Evolutionary conservation across 2,113 vertebrate genomes (phyloP), one percentile per base, ranked within the genome.

Genomic region (Cyprinodon brontotheroides): DNA sequence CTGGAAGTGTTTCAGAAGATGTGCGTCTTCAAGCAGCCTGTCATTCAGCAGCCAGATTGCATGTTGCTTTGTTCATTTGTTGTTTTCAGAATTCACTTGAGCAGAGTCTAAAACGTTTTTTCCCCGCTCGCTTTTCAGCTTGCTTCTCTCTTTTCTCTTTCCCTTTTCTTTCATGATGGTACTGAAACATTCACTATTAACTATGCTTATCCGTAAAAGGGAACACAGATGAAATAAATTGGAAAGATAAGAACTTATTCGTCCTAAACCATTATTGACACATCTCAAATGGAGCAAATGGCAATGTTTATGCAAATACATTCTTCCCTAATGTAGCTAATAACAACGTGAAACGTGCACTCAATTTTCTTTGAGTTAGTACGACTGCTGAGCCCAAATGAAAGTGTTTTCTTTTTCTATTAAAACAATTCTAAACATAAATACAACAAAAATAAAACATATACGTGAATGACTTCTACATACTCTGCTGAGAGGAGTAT

Each of bases 61-160:
- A 59, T 78, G 78, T 72, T 65, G 53, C 72, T 83, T 84, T 83
- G 77, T 86, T 84, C 65, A 67, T 79, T 89, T 78, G 70, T 64
- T 67, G 9, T 48, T 67, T 75, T 79, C 72, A 53, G 7, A 65
- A 47, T 47, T 37, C 41, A 41, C 17, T 72, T 77, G 50, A 37
- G 13, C 13, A 47, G 15, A 38, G 22, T 70, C 67, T 69, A 43
- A 83, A 68, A 41, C 29, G 12, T 61, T 48, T 68, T 0, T 68
- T 10, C 71, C 29, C 65, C 0, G 43, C 3, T 77, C 12, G 41
- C 68, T 12, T 5, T 5, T 29, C 22, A 36, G 14, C 20, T 39
- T 41, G 11, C 20, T 3, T 65, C 17, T 70, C 14, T 48, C 59
- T 48, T 29, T 29, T 29, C n/a, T 61, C 11, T 66, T 20, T 10